Conservation (phyloP, 2,888 invertebrate genomes). For the Orthonevra nobilis region DNA sequence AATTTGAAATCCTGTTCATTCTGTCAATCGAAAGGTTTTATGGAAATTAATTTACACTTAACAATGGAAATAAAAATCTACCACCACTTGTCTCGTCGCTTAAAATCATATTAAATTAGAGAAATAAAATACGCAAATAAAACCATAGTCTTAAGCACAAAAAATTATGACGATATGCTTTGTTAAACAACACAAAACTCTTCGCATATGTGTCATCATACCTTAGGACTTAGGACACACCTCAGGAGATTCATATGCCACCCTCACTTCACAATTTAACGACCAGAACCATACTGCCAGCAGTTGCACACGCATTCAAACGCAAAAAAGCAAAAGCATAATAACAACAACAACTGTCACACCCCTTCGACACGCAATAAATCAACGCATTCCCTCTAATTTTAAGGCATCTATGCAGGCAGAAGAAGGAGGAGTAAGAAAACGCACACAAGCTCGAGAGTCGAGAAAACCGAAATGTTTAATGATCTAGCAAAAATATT, state of each 20-base stretch:
- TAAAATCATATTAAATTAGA: background rate
- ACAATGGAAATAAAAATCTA: no score
- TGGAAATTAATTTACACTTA: no score
- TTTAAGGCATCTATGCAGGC: background rate
- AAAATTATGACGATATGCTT: conserved; percentile 6
- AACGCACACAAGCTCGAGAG: conserved; percentile 24
- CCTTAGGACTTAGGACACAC: conserved; percentile 19
- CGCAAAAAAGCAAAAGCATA: background rate
- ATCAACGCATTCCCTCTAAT: conserved; percentile 44
- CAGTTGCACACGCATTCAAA: conserved; percentile 25
- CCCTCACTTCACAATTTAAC: conserved; percentile 24
- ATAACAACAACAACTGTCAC: conserved; percentile 39
- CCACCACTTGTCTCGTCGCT: conserved; percentile 3
- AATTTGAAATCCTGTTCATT: no score
- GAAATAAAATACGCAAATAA: background rate
- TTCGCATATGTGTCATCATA: conserved; percentile 12
- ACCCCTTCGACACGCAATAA: conserved; percentile 57
- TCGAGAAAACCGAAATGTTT: conserved; percentile 49
- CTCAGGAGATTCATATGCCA: conserved; percentile 8
- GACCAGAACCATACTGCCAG: conserved; percentile 11
- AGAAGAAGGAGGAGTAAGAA: background rate
- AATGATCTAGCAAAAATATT: conserved; percentile 52
- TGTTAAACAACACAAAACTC: conserved; percentile 3
- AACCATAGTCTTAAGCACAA: background rate
- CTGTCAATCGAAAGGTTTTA: no score